Evolutionary conservation across 2,113 vertebrate species (phyloP), one percentile per base, ranked within the genome.

Genomic region (Elephas maximus): DNA sequence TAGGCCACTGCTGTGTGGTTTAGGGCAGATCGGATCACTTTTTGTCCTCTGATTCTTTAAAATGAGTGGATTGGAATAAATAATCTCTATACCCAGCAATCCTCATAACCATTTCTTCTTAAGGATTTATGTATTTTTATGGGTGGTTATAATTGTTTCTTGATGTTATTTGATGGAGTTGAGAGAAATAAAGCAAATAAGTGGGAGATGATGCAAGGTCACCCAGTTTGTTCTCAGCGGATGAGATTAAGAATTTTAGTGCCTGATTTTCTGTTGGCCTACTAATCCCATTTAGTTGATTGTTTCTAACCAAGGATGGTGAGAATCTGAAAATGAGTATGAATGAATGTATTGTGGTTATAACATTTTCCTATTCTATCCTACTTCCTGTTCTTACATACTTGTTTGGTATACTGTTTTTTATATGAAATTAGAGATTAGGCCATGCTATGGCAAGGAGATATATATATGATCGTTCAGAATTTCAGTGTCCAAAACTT

Each of bases 241-340:
- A 84, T 79, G 77, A 88, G 69, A 88, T 95, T 92, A 81, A 93
- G 93, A 97, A 92, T 37, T 93, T 95, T 18, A 73, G 20, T 79
- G 90, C 78, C 73, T 86, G 53, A 60, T 92, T 93, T 97, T 93
- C 73, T 33, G 71, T 81, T 41, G 21, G 73, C 53, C 53, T 92
- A 85, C 81, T 95, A 93, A 88, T 95, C 74, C 73, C 74, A 9
- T 37, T 93, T 86, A 95, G 62, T 53, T 0, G 5, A 57, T 97
- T 48, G 37, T 77, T 97, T 97, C 81, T 91, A 45, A 82, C 76
- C 90, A 79, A 93, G 57, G 83, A 95, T 95, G 96, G 93, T 96
- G 87, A 97, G 71, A 88, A 71, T 93, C 67, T 97, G 91, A 97
- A 92, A 96, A 92, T 84, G 87, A 94, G 17, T 92, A 76, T 87